Conservation (phyloP, 2,888 invertebrate species). For the Tipula unca region DNA sequence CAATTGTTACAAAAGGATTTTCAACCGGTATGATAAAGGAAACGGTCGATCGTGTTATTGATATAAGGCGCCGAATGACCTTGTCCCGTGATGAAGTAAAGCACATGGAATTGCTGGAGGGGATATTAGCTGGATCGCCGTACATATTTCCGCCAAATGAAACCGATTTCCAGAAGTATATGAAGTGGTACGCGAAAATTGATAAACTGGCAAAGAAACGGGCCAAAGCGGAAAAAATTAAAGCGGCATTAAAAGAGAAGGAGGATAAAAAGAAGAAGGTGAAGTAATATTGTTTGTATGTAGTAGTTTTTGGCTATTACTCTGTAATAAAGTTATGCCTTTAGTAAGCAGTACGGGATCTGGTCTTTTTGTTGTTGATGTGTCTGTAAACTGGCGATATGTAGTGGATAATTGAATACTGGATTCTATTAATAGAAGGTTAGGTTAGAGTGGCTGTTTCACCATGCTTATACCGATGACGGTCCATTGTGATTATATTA, state of each 20-base stretch:
- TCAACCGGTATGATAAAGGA: slow-evolving; percentile 37
- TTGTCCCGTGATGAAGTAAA: background rate
- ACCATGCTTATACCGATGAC: too few species aligned
- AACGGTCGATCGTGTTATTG: slow-evolving; percentile 31
- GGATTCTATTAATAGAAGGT: too few species aligned
- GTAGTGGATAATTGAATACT: too few species aligned
- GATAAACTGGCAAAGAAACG: background rate
- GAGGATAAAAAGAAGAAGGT: background rate
- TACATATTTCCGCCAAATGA: background rate
- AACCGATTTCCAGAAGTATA: background rate
- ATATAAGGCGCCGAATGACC: slow-evolving; percentile 31
- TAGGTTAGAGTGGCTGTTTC: too few species aligned
- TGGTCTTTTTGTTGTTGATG: too few species aligned
- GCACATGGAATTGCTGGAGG: background rate
- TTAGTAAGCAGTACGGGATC: too few species aligned
- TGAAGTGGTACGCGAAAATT: background rate
- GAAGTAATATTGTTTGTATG: background rate
- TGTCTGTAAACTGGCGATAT: too few species aligned
- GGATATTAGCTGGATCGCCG: background rate
- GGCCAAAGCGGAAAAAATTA: background rate
- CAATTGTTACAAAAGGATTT: slow-evolving; percentile 34
- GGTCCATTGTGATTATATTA: too few species aligned
- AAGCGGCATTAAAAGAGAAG: background rate
- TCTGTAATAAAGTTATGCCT: too few species aligned
- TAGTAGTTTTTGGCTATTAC: background rate